phyloP scores from a whole-genome alignment of 2,888 invertebrate species.

The Dryocosmus kuriphilus region DNA sequence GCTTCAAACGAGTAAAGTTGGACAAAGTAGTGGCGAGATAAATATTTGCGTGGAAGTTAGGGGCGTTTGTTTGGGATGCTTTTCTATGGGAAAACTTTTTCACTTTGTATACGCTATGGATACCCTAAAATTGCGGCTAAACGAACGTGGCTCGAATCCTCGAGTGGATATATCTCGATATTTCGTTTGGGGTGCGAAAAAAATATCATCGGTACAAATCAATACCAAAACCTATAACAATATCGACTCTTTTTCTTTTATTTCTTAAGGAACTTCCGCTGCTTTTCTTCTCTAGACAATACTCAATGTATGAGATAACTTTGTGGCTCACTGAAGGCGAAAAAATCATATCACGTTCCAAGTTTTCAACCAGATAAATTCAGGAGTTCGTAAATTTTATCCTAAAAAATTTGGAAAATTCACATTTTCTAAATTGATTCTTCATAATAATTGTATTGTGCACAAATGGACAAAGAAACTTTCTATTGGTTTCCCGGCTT shows the following conservation, averaged over 20 bases:
- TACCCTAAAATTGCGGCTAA: conserved; percentile 3
- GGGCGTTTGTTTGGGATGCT: background rate
- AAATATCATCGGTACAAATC: background rate
- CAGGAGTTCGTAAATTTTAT: background rate
- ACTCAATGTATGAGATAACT: conserved; percentile 7
- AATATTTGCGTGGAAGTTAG: background rate
- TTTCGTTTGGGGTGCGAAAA: background rate
- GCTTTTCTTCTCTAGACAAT: background rate
- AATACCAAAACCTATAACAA: conserved; percentile 10
- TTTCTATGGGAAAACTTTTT: background rate
- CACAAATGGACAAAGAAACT: too few relatives aligned
- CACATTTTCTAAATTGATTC: too few relatives aligned
- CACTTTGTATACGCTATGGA: conserved; percentile 1
- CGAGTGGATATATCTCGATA: conserved; percentile 2
- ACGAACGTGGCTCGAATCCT: conserved; percentile 1
- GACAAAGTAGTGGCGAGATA: conserved; percentile 11
- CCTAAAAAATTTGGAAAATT: background rate
- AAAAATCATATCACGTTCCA: background rate
- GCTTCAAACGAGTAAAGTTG: conserved; percentile 1
- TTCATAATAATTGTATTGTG: too few relatives aligned
- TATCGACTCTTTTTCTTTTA: background rate
- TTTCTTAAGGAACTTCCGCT: background rate
- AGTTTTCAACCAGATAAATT: background rate
- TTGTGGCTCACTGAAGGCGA: background rate
- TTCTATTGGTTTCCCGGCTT: too few relatives aligned